phyloP scores from a whole-genome alignment of 2,888 invertebrate species.

The Rotaria macrura region DNA sequence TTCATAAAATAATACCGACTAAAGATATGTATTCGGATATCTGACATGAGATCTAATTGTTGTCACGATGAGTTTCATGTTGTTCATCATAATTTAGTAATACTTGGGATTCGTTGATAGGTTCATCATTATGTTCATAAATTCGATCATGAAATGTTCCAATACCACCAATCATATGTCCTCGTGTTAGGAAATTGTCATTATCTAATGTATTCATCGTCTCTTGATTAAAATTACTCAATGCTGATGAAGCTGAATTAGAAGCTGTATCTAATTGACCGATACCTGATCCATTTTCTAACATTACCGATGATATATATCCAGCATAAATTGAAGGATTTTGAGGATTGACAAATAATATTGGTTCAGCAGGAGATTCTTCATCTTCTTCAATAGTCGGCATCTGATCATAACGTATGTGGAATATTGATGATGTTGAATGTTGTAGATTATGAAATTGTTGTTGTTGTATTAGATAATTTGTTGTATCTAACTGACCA shows the following conservation, averaged over 20 bases:
- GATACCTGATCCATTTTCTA: background rate
- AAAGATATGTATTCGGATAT: background rate
- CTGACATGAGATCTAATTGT: background rate
- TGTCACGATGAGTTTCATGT: background rate
- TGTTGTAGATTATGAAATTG: background rate
- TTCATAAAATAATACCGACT: background rate
- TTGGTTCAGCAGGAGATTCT: background rate
- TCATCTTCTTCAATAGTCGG: background rate
- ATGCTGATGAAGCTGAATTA: background rate
- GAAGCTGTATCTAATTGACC: background rate
- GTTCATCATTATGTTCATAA: background rate
- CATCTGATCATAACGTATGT: background rate
- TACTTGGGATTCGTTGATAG: background rate
- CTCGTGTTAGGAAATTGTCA: background rate
- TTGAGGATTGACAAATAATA: background rate
- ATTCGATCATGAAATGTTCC: background rate
- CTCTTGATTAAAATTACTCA: background rate
- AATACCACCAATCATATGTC: background rate
- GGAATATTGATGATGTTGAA: background rate
- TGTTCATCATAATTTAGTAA: background rate
- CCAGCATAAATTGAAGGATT: background rate
- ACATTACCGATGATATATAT: background rate
- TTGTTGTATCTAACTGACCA: background rate
- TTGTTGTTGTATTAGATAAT: background rate
- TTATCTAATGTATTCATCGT: background rate